Conservation (phyloP, 2,888 invertebrate species). For the Agrotis puta region DNA sequence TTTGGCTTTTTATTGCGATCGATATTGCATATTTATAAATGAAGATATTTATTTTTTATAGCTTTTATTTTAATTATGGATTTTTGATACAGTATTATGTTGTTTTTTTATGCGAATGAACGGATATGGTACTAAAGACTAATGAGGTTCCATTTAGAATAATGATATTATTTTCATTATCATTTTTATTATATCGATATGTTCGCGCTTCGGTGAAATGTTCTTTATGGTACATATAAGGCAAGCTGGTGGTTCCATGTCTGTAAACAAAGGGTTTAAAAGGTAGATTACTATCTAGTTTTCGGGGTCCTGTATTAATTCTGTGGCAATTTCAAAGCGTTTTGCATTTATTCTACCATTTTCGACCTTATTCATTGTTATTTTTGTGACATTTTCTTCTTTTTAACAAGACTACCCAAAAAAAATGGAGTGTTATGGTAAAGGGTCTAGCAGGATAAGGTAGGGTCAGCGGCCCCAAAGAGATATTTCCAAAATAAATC, state of each 20-base stretch:
- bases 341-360: background rate
- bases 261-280: conserved; percentile 24
- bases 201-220: conserved; percentile 32
- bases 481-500: too few relatives aligned
- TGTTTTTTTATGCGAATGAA: conserved; percentile 1
- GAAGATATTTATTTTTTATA: conserved; percentile 12
- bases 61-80: conserved; percentile 2
- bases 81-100: conserved; percentile 19
- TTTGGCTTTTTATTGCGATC: conserved; percentile 30
- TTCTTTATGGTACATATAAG: conserved; percentile 28
- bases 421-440: too few relatives aligned
- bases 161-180: conserved; percentile 15
- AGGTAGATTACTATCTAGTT: background rate
- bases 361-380: background rate
- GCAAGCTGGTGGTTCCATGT: conserved; percentile 1
- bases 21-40: conserved; percentile 27
- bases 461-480: too few relatives aligned
- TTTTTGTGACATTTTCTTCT: too few relatives aligned
- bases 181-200: conserved; percentile 18
- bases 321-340: background rate
- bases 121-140: conserved; percentile 12
- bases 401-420: too few relatives aligned
- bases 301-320: background rate
- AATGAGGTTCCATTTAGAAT: conserved; percentile 24
- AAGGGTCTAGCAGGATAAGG: too few relatives aligned